phyloP scores from a whole-genome alignment of 2,797 vertebrate species.

The Anableps anableps region DNA sequence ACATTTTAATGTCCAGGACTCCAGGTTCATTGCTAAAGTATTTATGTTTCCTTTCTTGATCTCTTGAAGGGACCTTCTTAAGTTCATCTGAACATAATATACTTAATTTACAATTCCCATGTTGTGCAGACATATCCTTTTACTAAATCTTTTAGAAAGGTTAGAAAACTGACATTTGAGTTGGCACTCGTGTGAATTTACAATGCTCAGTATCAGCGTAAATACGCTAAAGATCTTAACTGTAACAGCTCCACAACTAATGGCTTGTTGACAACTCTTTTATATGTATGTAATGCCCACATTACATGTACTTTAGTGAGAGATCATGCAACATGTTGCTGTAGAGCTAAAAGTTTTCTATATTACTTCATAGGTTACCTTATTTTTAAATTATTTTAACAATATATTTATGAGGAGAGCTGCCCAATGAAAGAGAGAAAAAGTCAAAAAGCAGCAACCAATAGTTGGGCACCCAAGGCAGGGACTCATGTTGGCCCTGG shows the following conservation, averaged over 20 bases:
- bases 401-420: not conserved
- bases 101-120: not conserved
- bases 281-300: not conserved
- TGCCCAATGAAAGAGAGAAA: not conserved
- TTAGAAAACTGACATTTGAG: not conserved
- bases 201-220: too few species aligned
- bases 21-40: not conserved
- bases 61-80: not conserved
- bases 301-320: too few species aligned
- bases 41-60: not conserved
- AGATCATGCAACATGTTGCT: not conserved
- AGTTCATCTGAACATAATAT: not conserved
- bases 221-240: too few species aligned
- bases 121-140: not conserved
- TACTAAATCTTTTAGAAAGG: not conserved
- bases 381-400: not conserved
- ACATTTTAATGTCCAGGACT: not conserved
- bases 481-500: conserved; percentile 24
- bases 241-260: too few species aligned
- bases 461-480: conserved; percentile 17
- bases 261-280: not conserved
- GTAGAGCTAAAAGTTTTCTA: not conserved
- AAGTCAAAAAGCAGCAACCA: not conserved
- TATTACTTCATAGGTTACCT: not conserved
- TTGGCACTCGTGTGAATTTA: not conserved